These are phyloP conservation scores for Polypterus bichir DNA, from an alignment of 2,113 vertebrate genomes.

Conservation along the genomic window DNA sequence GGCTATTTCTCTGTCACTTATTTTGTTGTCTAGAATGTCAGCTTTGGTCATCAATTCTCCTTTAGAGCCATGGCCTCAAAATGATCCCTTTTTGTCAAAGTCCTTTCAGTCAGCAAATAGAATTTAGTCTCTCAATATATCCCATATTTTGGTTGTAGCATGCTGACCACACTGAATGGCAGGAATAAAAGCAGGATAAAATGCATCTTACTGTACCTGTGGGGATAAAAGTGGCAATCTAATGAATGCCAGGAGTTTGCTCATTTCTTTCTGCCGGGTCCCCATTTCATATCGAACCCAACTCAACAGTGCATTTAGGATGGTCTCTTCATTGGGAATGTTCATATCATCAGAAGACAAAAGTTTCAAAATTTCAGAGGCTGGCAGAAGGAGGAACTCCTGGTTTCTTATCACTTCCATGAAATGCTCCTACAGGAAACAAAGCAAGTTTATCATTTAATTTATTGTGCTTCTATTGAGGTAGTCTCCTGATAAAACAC, in stretches of 20 bases:
- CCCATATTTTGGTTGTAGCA: too few relatives aligned
- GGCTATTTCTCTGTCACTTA: too few relatives aligned
- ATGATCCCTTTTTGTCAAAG: too few relatives aligned
- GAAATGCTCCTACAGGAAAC: slow-evolving; percentile 72
- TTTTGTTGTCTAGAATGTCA: too few relatives aligned
- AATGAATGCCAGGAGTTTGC: slow-evolving; percentile 73
- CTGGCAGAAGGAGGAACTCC: slow-evolving; percentile 83
- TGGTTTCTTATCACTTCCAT: slow-evolving; percentile 90
- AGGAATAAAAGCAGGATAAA: too few relatives aligned
- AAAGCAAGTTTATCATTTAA: slow-evolving; percentile 8
- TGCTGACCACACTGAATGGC: too few relatives aligned
- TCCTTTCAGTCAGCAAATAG: too few relatives aligned
- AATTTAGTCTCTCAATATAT: too few relatives aligned
- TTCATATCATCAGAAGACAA: slow-evolving; percentile 92
- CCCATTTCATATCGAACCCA: slow-evolving; percentile 78
- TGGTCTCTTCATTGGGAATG: slow-evolving; percentile 87
- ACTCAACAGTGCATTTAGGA: slow-evolving; percentile 74
- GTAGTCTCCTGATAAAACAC: too few relatives aligned
- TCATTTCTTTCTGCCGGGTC: slow-evolving; percentile 66
- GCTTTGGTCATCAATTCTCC: too few relatives aligned
- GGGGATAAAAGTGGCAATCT: slow-evolving; percentile 84
- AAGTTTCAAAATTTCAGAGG: slow-evolving; percentile 80
- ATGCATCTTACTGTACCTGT: slow-evolving; percentile 56
- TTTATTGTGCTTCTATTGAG: too few relatives aligned
- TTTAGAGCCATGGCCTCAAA: too few relatives aligned